Conservation (phyloP, 2,888 invertebrate species). For the Megalurothrips usitatus region DNA sequence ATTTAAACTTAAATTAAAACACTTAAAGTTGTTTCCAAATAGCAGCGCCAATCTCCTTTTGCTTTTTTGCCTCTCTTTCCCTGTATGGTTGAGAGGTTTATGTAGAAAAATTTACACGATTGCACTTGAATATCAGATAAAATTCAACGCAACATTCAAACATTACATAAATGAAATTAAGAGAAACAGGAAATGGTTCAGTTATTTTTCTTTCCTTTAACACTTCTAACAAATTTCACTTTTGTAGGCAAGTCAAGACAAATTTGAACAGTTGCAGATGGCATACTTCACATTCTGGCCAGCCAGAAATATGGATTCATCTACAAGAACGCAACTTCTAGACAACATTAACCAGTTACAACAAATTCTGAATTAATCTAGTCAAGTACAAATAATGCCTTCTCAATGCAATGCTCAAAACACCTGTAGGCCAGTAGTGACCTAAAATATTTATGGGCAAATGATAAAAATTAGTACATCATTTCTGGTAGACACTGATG, state of each 20-base stretch:
- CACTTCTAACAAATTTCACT: not conserved
- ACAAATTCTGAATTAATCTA: not conserved
- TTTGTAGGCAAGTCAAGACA: not conserved
- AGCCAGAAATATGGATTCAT: not conserved
- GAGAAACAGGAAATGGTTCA: not conserved
- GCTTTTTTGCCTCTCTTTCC: too few species aligned
- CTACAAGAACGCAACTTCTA: too few species aligned
- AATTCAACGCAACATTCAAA: too few species aligned
- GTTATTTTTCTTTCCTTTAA: not conserved
- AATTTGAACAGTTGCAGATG: not conserved
- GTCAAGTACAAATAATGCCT: not conserved
- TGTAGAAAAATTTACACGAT: not conserved
- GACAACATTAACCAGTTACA: not conserved
- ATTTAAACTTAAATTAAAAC: not conserved
- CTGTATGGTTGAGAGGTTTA: too few species aligned
- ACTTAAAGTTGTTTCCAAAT: not conserved
- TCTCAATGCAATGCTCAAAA: not conserved
- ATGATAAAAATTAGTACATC: not conserved
- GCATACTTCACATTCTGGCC: not conserved
- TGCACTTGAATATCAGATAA: too few species aligned
- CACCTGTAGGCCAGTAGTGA: not conserved
- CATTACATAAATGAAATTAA: too few species aligned
- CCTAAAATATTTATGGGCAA: not conserved
- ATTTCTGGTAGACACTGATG: not conserved
- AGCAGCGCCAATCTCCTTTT: too few species aligned